These are phyloP conservation scores for Xiphias gladius DNA, from an alignment of 2,113 vertebrate species.

Conservation along the genomic window DNA sequence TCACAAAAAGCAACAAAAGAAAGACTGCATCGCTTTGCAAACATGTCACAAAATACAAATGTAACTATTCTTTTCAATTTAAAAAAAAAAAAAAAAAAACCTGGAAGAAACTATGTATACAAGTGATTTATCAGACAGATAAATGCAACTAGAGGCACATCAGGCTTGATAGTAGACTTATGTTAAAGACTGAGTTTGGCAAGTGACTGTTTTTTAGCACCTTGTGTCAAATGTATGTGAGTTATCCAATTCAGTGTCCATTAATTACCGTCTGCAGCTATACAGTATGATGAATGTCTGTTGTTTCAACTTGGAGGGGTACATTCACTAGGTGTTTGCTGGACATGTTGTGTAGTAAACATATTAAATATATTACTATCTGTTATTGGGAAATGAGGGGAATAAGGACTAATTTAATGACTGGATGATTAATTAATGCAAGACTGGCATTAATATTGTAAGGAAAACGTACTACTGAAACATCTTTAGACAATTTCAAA, in stretches of 20 bases:
- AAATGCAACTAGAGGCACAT: constrained; percentile 12
- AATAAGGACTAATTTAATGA: not conserved
- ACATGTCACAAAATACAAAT: constrained; percentile 23
- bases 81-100: not conserved
- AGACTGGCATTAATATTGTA: constrained; percentile 16
- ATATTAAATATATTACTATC: constrained; percentile 33
- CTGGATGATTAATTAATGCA: constrained; percentile 5
- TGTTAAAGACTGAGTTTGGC: constrained; percentile 51
- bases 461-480: constrained; percentile 3
- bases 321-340: constrained; percentile 59
- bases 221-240: constrained; percentile 53
- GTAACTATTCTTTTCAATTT: not conserved
- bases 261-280: constrained; percentile 36
- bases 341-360: constrained; percentile 42
- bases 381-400: constrained; percentile 27
- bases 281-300: constrained; percentile 38
- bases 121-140: constrained; percentile 6
- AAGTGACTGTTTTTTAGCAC: constrained; percentile 56
- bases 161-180: constrained; percentile 16
- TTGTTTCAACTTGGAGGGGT: constrained; percentile 55
- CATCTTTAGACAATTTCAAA: constrained; percentile 26
- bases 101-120: constrained; percentile 3
- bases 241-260: constrained; percentile 21
- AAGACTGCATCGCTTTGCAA: constrained; percentile 4
- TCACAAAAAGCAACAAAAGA: constrained; percentile 30